Evolutionary conservation across 1,140 invertebrate genomes (phyloP).

Genomic region (Hormaphis cornu): DNA sequence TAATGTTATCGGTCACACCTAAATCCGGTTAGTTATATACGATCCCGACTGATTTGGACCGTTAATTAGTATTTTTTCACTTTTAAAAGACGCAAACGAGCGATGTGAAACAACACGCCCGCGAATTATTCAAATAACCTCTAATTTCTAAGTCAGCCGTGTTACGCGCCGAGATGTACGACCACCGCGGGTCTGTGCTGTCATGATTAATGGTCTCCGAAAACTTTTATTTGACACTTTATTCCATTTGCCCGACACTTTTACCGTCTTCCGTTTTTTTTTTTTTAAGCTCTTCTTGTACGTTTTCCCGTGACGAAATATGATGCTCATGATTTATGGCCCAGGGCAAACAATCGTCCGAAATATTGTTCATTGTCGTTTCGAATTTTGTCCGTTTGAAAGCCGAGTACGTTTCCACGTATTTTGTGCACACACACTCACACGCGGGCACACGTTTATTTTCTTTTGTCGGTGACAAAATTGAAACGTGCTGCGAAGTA

Average conservation of each 20-base stretch:
- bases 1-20: no score
- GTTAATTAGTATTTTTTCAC: no score
- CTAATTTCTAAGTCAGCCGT: no score
- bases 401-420: background rate
- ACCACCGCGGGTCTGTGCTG: background rate
- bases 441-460: no score
- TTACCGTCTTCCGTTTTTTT: background rate
- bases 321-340: constrained; percentile 21
- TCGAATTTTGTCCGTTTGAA: constrained; percentile 4
- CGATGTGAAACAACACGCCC: no score
- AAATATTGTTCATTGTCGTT: constrained; percentile 13
- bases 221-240: constrained; percentile 25
- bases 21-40: no score
- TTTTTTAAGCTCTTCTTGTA: background rate
- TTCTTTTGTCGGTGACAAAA: background rate
- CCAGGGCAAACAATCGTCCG: background rate
- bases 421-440: no score
- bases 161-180: no score
- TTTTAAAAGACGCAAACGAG: no score
- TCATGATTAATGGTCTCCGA: background rate
- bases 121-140: background rate
- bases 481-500: background rate
- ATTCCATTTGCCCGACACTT: constrained; percentile 17
- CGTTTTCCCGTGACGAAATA: constrained; percentile 11
- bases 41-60: no score